Evolutionary conservation across 2,797 vertebrate species (phyloP).

Genomic region (Austrolebias charrua): DNA sequence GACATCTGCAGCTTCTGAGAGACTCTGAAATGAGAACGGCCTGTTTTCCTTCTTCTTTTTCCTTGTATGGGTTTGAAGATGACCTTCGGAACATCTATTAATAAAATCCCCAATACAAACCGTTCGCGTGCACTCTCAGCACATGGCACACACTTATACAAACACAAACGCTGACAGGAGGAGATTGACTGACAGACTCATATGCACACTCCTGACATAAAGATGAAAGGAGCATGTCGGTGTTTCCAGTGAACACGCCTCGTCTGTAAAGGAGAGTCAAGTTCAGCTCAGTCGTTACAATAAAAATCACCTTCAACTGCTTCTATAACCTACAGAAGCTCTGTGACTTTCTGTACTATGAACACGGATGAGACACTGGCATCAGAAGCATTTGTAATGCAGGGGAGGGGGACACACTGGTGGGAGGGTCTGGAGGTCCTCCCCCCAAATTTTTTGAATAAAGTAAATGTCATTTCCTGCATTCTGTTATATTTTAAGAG

Average conservation of each 20-base stretch:
- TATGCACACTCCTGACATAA: conserved; percentile 46
- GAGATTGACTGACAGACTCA: conserved; percentile 3
- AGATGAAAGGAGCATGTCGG: conserved; percentile 61
- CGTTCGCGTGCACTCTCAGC: not conserved
- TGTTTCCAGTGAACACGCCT: conserved; percentile 53
- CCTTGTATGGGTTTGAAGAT: too few species aligned
- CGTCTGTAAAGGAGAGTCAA: conserved; percentile 43
- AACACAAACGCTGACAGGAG: conserved; percentile 3
- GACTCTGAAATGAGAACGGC: conserved; percentile 48
- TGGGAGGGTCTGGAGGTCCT: too few species aligned
- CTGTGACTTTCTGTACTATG: conserved; percentile 9
- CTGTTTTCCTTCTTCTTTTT: conserved; percentile 12
- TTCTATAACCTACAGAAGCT: conserved; percentile 32
- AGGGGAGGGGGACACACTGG: too few species aligned
- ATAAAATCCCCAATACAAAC: conserved; percentile 33
- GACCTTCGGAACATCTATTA: conserved; percentile 61
- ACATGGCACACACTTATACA: not conserved
- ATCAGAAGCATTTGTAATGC: too few species aligned
- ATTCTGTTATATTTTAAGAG: too few species aligned
- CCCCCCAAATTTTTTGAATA: too few species aligned
- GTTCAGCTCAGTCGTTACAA: conserved; percentile 48
- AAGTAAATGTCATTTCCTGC: too few species aligned
- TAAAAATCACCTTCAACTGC: conserved; percentile 54
- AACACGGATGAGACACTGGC: not conserved
- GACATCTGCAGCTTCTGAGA: conserved; percentile 54